These are phyloP conservation scores for Sebastes vulpes DNA, from an alignment of 2,797 vertebrate species.

Conservation along the genomic window DNA sequence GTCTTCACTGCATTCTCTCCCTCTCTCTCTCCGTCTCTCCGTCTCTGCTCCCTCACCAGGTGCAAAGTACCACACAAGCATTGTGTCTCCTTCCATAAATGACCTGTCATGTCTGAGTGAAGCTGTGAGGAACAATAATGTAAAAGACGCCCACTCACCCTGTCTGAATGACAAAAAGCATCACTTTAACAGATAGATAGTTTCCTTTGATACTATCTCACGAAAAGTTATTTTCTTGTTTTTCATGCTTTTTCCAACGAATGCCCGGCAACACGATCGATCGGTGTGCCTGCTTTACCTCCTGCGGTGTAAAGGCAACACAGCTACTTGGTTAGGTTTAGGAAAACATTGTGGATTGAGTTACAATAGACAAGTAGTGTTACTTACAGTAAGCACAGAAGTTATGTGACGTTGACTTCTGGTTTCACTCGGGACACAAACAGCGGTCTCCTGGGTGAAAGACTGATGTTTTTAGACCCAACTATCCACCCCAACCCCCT, in stretches of 20 bases:
- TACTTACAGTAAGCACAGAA: too few species aligned
- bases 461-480: too few species aligned
- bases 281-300: neutral
- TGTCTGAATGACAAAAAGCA: neutral
- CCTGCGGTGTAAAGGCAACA: neutral
- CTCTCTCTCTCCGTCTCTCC: neutral
- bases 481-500: neutral
- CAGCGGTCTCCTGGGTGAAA: too few species aligned
- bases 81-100: neutral
- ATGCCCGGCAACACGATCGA: neutral
- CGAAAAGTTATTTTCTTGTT: neutral
- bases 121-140: neutral
- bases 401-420: too few species aligned
- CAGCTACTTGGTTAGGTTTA: neutral
- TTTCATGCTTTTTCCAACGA: neutral
- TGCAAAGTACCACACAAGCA: neutral
- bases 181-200: neutral
- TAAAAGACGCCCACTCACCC: neutral
- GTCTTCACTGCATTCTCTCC: neutral
- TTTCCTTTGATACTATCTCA: neutral
- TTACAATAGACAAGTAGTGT: neutral
- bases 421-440: too few species aligned
- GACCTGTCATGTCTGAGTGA: neutral
- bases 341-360: neutral
- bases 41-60: neutral